Evolutionary conservation across 2,888 invertebrate genomes (phyloP).

Genomic region (Platynereis dumerilii): DNA sequence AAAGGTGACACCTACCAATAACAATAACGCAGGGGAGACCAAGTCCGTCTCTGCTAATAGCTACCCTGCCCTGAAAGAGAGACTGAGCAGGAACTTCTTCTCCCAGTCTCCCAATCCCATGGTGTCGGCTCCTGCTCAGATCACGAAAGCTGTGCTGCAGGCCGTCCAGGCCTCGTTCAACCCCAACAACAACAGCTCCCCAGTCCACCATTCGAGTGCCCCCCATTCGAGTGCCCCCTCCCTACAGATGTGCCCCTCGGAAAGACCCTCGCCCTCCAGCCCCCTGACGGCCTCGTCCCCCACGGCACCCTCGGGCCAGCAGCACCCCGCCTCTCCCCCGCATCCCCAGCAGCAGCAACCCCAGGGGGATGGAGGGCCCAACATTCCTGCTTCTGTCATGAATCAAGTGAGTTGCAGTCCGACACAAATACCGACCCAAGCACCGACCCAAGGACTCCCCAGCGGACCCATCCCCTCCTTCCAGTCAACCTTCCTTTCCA

Average conservation of each 20-base stretch:
- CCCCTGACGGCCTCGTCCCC: too few species aligned
- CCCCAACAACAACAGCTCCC: too few species aligned
- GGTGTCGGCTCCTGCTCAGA: slow-evolving; percentile 9
- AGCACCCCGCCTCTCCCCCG: neutral
- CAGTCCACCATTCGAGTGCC: too few species aligned
- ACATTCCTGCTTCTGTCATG: too few species aligned
- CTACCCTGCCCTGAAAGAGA: slow-evolving; percentile 23
- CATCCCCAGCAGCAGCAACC: slow-evolving; percentile 8
- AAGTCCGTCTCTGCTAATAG: slow-evolving; percentile 5
- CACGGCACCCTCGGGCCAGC: too few species aligned
- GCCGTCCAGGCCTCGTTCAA: too few species aligned
- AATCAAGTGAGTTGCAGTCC: neutral
- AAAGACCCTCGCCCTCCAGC: too few species aligned
- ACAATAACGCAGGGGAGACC: slow-evolving; percentile 17
- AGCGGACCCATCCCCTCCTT: slow-evolving; percentile 24
- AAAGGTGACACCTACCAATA: slow-evolving; percentile 10
- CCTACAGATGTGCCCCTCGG: too few species aligned
- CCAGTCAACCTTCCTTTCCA: slow-evolving; percentile 23
- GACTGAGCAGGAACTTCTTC: slow-evolving; percentile 18
- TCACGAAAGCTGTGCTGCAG: too few species aligned
- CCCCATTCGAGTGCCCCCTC: too few species aligned
- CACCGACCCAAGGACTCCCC: neutral
- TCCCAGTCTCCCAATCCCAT: slow-evolving; percentile 1
- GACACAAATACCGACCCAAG: neutral
- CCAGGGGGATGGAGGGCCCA: neutral